A percentile compares a stretch with the other conserved stretches of the same genome.
phyloP scores from a whole-genome alignment of 2,113 vertebrate genomes.

The Sylvicapra grimmia region DNA sequence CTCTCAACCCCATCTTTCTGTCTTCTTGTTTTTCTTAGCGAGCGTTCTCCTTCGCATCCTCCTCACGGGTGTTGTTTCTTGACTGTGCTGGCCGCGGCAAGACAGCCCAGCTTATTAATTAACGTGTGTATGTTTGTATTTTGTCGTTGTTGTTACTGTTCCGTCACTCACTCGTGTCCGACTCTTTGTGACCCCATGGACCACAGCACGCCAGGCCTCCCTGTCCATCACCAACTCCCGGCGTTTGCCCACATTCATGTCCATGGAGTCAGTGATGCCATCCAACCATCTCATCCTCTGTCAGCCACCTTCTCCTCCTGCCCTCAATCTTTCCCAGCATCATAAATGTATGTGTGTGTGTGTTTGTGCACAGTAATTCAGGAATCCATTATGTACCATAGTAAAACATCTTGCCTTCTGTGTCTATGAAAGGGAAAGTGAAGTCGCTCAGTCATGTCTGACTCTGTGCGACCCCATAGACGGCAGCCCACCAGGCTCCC shows the following conservation, averaged over 20 bases:
- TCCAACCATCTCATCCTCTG: not conserved
- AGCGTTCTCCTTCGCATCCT: too few species aligned
- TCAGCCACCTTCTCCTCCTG: not conserved
- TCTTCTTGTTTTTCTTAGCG: too few species aligned
- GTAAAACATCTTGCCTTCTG: not conserved
- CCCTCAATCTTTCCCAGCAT: not conserved
- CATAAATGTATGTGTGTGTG: not conserved
- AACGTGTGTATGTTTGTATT: not conserved
- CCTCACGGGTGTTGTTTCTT: too few species aligned
- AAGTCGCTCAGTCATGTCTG: not conserved
- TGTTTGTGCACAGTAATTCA: not conserved
- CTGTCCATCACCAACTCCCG: not conserved
- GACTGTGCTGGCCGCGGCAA: too few species aligned
- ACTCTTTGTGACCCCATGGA: not conserved
- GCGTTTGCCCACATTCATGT: not conserved
- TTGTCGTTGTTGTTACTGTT: not conserved
- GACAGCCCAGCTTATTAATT: fast-evolving
- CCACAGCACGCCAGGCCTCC: not conserved
- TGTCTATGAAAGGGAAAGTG: not conserved
- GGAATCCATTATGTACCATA: not conserved
- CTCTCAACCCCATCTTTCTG: too few species aligned
- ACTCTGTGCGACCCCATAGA: fast-evolving
- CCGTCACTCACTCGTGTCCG: fast-evolving
- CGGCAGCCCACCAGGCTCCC: not conserved
- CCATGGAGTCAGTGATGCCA: not conserved